Evolutionary conservation across 1,140 invertebrate species (phyloP).

Genomic region (Daktulosphaira vitifoliae): DNA sequence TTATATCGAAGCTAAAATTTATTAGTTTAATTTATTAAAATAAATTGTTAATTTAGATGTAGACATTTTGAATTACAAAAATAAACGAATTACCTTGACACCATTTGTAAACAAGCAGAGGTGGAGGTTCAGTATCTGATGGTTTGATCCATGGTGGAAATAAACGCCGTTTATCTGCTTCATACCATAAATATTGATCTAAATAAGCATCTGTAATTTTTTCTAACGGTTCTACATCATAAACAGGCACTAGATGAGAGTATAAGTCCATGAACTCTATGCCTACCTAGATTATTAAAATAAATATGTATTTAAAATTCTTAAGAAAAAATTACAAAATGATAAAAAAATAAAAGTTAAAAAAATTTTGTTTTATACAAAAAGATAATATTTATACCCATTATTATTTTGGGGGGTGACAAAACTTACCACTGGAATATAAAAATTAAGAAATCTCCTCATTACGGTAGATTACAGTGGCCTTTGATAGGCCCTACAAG

Average conservation of each 20-base stretch:
- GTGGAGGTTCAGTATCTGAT: slow-evolving; percentile 95
- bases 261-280: slow-evolving; percentile 99
- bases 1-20: too few species aligned
- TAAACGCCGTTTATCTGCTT: slow-evolving; percentile 92
- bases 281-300: slow-evolving; percentile 56
- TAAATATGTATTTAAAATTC: too few species aligned
- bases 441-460: too few species aligned
- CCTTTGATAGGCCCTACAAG: too few species aligned
- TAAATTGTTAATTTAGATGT: too few species aligned
- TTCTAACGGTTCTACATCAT: slow-evolving; percentile 97
- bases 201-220: slow-evolving; percentile 99
- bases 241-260: slow-evolving; percentile 96
- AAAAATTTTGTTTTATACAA: slow-evolving; percentile 20
- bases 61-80: neutral
- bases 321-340: too few species aligned
- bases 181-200: slow-evolving; percentile 99
- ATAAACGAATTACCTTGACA: slow-evolving; percentile 75
- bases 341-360: too few species aligned
- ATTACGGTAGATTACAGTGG: too few species aligned
- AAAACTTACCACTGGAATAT: too few species aligned
- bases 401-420: too few species aligned
- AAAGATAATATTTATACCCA: too few species aligned
- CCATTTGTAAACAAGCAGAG: slow-evolving; percentile 97
- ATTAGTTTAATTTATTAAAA: too few species aligned
- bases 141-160: slow-evolving; percentile 99